Base-by-base conservation (phyloP, 35 echinoderm and acorn worm genomes). In the Ptychodera flava region DNA sequence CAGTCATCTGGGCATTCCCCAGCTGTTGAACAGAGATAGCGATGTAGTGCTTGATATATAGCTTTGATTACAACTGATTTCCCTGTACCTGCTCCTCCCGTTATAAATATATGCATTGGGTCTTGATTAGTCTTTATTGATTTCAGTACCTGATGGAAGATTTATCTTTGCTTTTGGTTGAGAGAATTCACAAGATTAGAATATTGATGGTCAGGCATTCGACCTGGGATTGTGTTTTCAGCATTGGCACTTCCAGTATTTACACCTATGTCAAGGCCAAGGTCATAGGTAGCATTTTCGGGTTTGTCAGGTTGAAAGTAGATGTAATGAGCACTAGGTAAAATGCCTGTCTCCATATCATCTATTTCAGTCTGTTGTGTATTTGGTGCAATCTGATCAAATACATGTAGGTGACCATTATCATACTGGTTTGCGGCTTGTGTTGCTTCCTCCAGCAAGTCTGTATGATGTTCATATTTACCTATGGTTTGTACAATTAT, bases 101-200 rank as follows among this genome's bases (percentile, higher is more conserved):
- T 93, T 52, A 93, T 37, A 79, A 93, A 93, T 79, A 83, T 32
- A 80, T 85, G 76, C 77, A 85, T 33, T 2, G 86, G 90, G 31
- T 87, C 33, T 87, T 12, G 31, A 29, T 82, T 38, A 29, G 84
- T 87, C 35, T 87, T 80, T 30, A 16, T 81, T 79, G 78, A 91
- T 12, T 87, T 28, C 22, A 82, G 35, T 0, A 87, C 85, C 81
- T 87, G 80, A 32, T 87, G 76, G 31, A 81, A 82, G 38, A 87
- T 87, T 78, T 91, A n/a, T 33, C 77, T 91, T 35, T 91, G 90
- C 35, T 91, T 87, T 1, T 0, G 1, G 77, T 91, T 91, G 0
- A 89, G 38, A 35, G 35, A 76, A 27, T 77, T 38, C 15, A 91
- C 33, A 16, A 89, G 16, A 32, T 15, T 2, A 76, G 80, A 31